A percentile compares a stretch with the other conserved stretches of the same genome.
phyloP scores from a whole-genome alignment of 2,113 vertebrate species.

The Embiotoca jacksoni region DNA sequence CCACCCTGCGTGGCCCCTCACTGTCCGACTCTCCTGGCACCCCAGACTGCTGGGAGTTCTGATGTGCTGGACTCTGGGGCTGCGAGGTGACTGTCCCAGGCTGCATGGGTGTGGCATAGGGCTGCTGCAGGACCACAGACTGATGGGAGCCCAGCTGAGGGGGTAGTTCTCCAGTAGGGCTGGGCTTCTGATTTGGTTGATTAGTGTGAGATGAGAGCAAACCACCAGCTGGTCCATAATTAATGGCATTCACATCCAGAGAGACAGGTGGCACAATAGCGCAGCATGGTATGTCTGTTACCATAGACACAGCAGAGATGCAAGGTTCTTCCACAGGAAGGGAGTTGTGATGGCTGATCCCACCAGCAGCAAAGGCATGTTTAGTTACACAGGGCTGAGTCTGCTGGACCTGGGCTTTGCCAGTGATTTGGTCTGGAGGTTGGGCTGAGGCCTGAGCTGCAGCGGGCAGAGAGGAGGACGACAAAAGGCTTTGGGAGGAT shows the following conservation, averaged over 20 bases:
- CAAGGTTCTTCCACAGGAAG: constrained; percentile 74
- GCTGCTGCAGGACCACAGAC: constrained; percentile 83
- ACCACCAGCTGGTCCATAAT: constrained; percentile 48
- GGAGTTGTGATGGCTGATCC: constrained; percentile 36
- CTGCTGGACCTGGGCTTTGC: constrained; percentile 63
- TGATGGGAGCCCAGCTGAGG: constrained; percentile 69
- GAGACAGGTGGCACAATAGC: constrained; percentile 78
- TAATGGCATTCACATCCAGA: constrained; percentile 61
- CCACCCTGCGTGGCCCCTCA: constrained; percentile 89
- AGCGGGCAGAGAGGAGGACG: constrained; percentile 42
- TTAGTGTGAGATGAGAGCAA: constrained; percentile 53
- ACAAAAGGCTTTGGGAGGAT: constrained; percentile 57
- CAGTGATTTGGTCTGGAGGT: constrained; percentile 27
- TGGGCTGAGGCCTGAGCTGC: constrained; percentile 53
- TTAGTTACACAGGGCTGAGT: constrained; percentile 61
- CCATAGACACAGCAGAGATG: constrained; percentile 73
- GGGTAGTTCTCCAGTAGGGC: constrained; percentile 66
- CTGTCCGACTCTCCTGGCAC: constrained; percentile 89
- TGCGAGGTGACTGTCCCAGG: constrained; percentile 71
- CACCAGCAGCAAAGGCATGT: neutral
- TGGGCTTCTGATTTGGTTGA: constrained; percentile 56
- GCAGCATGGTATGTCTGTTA: constrained; percentile 83
- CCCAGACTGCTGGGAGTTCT: constrained; percentile 52
- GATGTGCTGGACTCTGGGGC: constrained; percentile 82
- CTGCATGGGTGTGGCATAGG: constrained; percentile 75